phyloP scores from a whole-genome alignment of 2,113 vertebrate genomes.

The Malaclemys terrapin region DNA sequence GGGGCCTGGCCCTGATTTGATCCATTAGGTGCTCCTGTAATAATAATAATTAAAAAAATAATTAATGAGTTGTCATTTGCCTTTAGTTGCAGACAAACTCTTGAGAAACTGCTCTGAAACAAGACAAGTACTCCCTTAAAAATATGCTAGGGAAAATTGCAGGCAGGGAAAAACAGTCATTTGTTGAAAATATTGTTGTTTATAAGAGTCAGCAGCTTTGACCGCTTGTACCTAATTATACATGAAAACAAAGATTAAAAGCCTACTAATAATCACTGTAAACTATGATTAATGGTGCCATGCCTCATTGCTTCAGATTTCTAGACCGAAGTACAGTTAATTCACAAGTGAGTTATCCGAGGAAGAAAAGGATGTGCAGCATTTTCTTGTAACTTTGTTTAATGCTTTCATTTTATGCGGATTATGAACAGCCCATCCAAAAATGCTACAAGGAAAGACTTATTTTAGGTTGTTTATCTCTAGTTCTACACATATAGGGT shows the following conservation, averaged over 20 bases:
- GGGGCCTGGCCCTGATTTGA: background rate
- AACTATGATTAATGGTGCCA: conserved; percentile 75
- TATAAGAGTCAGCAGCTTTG: conserved; percentile 56
- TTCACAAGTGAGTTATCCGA: conserved; percentile 41
- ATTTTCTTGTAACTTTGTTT: conserved; percentile 37
- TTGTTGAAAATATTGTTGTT: conserved; percentile 65
- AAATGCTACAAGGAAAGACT: background rate
- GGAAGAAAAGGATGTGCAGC: conserved; percentile 31
- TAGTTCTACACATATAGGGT: background rate
- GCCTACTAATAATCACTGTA: conserved; percentile 75
- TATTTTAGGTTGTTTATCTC: background rate
- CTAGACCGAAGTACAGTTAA: conserved; percentile 49
- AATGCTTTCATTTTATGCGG: background rate
- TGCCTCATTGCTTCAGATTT: conserved; percentile 50
- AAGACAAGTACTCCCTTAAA: conserved; percentile 53
- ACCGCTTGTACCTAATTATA: conserved; percentile 76
- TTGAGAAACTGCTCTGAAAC: conserved; percentile 50
- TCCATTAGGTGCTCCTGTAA: conserved; percentile 42
- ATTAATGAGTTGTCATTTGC: conserved; percentile 56
- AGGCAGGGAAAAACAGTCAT: conserved; percentile 58
- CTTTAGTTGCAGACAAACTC: conserved; percentile 53
- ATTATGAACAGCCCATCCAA: background rate
- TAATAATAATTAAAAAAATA: conserved; percentile 59
- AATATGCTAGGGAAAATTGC: conserved; percentile 64
- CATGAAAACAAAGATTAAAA: conserved; percentile 74